These are phyloP conservation scores for Ditylenchus dipsaci DNA, from an alignment of 1,140 invertebrate species.

Conservation along the genomic window DNA sequence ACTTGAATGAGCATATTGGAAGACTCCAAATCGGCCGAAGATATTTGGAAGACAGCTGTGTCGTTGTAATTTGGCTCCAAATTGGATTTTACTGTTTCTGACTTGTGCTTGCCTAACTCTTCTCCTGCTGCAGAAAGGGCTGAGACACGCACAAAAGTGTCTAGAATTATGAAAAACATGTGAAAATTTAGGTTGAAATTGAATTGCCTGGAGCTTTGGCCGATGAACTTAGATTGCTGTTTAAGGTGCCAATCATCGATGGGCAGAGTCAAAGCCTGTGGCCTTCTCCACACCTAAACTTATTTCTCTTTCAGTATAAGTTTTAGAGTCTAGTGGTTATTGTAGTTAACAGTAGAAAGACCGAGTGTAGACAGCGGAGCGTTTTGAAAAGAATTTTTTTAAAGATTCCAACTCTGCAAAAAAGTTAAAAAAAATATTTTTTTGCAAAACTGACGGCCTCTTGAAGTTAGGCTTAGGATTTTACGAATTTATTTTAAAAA, in stretches of 20 bases:
- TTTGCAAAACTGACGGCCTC: too few species aligned
- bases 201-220: conserved; percentile 1
- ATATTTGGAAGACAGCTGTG: conserved; percentile 6
- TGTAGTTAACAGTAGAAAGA: too few species aligned
- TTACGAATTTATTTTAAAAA: too few species aligned
- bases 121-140: not conserved
- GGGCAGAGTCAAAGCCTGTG: not conserved
- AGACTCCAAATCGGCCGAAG: not conserved
- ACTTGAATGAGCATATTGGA: conserved; percentile 9
- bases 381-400: too few species aligned
- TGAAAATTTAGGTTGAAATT: not conserved
- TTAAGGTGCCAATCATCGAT: not conserved
- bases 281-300: not conserved
- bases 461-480: too few species aligned
- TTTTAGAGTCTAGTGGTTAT: too few species aligned
- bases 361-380: too few species aligned
- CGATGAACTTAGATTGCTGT: not conserved
- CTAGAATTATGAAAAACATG: not conserved
- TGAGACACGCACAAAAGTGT: conserved; percentile 1
- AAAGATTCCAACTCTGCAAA: too few species aligned
- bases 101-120: conserved; percentile 11
- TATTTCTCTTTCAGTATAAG: too few species aligned
- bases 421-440: too few species aligned
- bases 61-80: not conserved
- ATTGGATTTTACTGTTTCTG: conserved; percentile 1